Percentiles rank a stretch among this genome's conserved stretches.
Conservation (phyloP, 2,797 vertebrate species). For the Siniperca scherzeri region DNA sequence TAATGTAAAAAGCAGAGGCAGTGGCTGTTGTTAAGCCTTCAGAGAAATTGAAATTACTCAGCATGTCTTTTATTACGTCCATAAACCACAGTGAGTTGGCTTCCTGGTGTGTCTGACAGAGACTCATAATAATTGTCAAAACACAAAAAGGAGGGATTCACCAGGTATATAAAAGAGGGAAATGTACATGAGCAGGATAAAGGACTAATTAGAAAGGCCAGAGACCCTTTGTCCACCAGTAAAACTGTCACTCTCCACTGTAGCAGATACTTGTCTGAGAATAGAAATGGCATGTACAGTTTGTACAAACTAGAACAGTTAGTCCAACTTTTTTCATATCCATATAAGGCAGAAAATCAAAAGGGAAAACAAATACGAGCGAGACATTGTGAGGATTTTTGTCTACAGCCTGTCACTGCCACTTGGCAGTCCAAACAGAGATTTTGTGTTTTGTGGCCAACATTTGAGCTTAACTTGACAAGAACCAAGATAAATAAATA, state of each 20-base stretch:
- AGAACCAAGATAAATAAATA: conserved; percentile 53
- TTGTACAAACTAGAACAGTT: conserved; percentile 29
- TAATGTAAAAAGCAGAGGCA: conserved; percentile 64
- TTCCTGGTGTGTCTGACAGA: conserved; percentile 65
- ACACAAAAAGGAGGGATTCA: conserved; percentile 56
- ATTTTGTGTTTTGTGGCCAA: conserved; percentile 62
- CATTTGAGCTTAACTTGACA: conserved; percentile 66
- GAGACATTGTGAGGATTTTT: conserved; percentile 61
- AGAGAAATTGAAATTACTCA: conserved; percentile 79
- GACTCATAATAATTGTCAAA: conserved; percentile 75
- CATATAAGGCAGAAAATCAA: conserved; percentile 44
- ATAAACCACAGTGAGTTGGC: conserved; percentile 74
- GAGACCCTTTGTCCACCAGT: conserved; percentile 55
- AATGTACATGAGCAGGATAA: conserved; percentile 30
- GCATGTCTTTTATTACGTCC: conserved; percentile 75
- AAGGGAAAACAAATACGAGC: conserved; percentile 38
- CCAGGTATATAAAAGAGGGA: conserved; percentile 37
- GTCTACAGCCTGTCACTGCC: conserved; percentile 60
- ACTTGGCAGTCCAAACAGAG: conserved; percentile 65
- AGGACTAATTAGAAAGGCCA: conserved; percentile 64
- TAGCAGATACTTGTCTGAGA: conserved; percentile 47
- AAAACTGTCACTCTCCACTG: conserved; percentile 57
- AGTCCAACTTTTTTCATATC: conserved; percentile 33
- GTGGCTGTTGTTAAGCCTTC: conserved; percentile 67
- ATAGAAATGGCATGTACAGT: conserved; percentile 39